Evolutionary conservation across 2,797 vertebrate genomes (phyloP), one percentile per base, ranked within the genome.

Genomic region (Aplochiton taeniatus): DNA sequence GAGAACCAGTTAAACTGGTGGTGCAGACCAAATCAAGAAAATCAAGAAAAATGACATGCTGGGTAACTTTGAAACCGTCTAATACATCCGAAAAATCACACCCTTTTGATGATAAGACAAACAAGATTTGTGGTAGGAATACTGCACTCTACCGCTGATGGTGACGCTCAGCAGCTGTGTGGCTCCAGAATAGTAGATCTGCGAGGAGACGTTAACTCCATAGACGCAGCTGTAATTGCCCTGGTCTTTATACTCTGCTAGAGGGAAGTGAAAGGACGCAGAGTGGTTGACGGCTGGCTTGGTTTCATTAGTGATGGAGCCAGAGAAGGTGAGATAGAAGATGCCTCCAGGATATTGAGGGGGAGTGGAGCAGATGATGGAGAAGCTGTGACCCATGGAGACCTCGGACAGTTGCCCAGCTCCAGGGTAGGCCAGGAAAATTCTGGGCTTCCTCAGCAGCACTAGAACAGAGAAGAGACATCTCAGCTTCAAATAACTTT

Each of bases 141-240:
- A 31, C 31, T 31, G 31, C 31, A 31, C 31, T 31, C 3, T 70
- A 78, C 80, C 8, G 70, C 10, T 75, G 31, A 79, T n/a, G 8
- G 19, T 12, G 4, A 83, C n/a, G n/a, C 0, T 20, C 8, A 76
- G 42, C 0, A 8, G 16, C 31, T 66, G 46, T 10, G 71, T 67
- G 41, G 11, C 2, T 0, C 11, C 4, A 4, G 78, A 85, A 6
- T 0, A 53, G 46, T 81, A 81, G 7, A 4, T 58, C 42, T 1
- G 17, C n/a, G 53, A 16, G 10, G 70, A 75, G 43, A 80, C 47
- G 0, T 13, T 42, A 8, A 83, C 73, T 42, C 68, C 17, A 67
- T 80, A 83, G 62, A 68, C 52, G 63, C 86, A 86, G 58, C 77
- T 85, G 74, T 88, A 88, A 68, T 78, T 79, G 61, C 78, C 84